A percentile compares a stretch with the other conserved stretches of the same genome.
Evolutionary conservation across 2,888 invertebrate species (phyloP).

Genomic region (Athripsodes cinereus): DNA sequence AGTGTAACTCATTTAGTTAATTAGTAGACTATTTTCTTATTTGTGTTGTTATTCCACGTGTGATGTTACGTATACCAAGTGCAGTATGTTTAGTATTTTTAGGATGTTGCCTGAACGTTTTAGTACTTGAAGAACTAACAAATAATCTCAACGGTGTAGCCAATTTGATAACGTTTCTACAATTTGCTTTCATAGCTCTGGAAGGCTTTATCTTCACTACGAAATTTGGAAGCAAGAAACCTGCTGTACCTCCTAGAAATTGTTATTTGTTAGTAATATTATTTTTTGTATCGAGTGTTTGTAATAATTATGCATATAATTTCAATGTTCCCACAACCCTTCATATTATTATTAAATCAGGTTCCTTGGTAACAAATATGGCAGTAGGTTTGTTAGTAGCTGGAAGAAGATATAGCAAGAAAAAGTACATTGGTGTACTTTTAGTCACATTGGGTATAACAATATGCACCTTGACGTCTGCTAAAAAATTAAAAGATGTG

Average conservation of each 20-base stretch:
- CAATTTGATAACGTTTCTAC: slow-evolving; percentile 69
- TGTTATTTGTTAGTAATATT: slow-evolving; percentile 61
- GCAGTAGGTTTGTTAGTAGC: slow-evolving; percentile 66
- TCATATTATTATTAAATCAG: slow-evolving; percentile 83
- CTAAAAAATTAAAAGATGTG: slow-evolving; percentile 15
- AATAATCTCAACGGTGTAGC: slow-evolving; percentile 62
- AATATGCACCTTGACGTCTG: slow-evolving; percentile 65
- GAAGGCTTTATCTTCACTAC: slow-evolving; percentile 64
- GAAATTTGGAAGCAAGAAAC: slow-evolving; percentile 59
- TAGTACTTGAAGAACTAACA: slow-evolving; percentile 55
- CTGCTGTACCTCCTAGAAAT: slow-evolving; percentile 51
- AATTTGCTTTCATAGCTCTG: slow-evolving; percentile 68
- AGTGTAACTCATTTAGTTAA: too few relatives aligned
- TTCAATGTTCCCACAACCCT: slow-evolving; percentile 78
- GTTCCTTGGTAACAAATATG: slow-evolving; percentile 75
- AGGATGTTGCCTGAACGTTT: slow-evolving; percentile 58
- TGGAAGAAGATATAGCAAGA: slow-evolving; percentile 57
- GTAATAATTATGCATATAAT: slow-evolving; percentile 71
- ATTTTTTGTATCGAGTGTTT: slow-evolving; percentile 67
- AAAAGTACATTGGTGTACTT: slow-evolving; percentile 69
- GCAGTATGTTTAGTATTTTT: slow-evolving; percentile 36
- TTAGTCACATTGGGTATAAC: slow-evolving; percentile 70
- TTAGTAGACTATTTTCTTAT: too few relatives aligned
- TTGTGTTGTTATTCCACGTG: too few relatives aligned
- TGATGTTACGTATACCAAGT: not conserved